Conservation (phyloP, 2,113 vertebrate genomes). For the Embiotoca jacksoni region DNA sequence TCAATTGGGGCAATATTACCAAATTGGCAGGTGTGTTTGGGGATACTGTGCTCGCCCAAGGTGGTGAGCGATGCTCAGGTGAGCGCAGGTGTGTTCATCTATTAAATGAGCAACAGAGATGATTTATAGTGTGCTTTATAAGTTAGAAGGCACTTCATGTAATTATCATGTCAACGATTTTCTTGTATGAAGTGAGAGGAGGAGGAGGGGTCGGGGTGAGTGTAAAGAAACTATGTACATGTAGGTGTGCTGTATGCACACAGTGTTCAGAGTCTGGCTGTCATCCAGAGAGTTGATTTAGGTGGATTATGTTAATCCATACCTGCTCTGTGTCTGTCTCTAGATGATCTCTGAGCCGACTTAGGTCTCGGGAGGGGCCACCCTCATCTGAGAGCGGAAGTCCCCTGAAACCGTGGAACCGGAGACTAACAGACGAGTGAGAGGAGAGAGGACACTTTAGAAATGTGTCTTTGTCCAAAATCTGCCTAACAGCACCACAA, state of each 20-base stretch:
- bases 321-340: conserved; percentile 71
- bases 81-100: conserved; percentile 61
- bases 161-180: conserved; percentile 72
- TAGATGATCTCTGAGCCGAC: conserved; percentile 49
- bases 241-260: conserved; percentile 29
- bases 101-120: conserved; percentile 41
- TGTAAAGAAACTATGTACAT: conserved; percentile 6
- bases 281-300: conserved; percentile 69
- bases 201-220: neutral
- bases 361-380: conserved; percentile 48
- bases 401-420: conserved; percentile 48
- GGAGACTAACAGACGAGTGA: conserved; percentile 12
- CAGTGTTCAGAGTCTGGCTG: conserved; percentile 57
- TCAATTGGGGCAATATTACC: conserved; percentile 67
- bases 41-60: conserved; percentile 40
- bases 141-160: conserved; percentile 40
- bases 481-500: too few relatives aligned
- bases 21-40: conserved; percentile 69
- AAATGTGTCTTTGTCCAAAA: neutral
- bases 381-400: conserved; percentile 66
- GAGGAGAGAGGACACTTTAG: neutral
- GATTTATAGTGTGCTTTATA: conserved; percentile 64
- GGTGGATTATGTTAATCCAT: conserved; percentile 78
- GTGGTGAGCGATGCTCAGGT: conserved; percentile 58
- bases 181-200: conserved; percentile 40